These are phyloP conservation scores for Conomelus anceps DNA, from an alignment of 2,888 invertebrate genomes.

Conservation along the genomic window DNA sequence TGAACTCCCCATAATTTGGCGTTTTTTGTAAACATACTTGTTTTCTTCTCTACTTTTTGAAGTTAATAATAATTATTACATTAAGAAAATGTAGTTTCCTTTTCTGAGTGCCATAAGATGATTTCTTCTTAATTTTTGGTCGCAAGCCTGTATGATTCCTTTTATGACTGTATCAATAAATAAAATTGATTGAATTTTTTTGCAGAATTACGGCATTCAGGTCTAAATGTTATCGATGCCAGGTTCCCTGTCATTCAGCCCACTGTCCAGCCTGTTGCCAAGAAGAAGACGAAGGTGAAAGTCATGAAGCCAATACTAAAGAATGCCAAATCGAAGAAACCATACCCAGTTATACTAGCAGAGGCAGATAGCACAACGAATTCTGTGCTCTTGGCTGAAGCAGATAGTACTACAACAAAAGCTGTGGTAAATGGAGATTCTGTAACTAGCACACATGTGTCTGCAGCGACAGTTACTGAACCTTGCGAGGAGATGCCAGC, in stretches of 20 bases:
- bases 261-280: not conserved
- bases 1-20: no score
- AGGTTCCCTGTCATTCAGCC: not conserved
- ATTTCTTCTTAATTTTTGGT: not conserved
- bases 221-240: not conserved
- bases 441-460: not conserved
- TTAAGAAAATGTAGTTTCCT: no score
- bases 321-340: constrained; percentile 4
- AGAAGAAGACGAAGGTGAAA: not conserved
- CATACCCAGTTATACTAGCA: not conserved
- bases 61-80: no score
- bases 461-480: not conserved
- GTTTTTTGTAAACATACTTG: no score
- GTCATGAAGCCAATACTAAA: not conserved
- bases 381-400: not conserved
- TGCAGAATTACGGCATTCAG: constrained; percentile 17
- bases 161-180: not conserved
- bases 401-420: not conserved
- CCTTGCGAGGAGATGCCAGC: not conserved
- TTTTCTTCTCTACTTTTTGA: no score
- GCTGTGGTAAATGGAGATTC: not conserved
- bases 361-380: constrained; percentile 8
- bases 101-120: no score
- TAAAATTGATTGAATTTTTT: not conserved
- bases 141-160: not conserved